Conservation (phyloP, 2,797 vertebrate species). For the Halcyon chelicuti region DNA sequence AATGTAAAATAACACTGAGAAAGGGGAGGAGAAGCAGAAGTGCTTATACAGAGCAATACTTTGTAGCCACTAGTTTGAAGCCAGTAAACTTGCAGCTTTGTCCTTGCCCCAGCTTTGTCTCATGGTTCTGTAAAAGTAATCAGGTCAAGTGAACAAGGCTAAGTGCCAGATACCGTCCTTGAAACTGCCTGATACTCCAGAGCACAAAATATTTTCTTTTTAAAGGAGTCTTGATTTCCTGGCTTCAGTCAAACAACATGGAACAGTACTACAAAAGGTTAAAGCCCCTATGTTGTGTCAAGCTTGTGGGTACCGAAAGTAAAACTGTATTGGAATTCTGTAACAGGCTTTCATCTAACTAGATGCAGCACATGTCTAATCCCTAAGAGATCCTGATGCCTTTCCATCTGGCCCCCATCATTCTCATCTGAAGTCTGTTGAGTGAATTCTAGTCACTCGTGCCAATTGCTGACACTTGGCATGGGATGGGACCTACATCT, state of each 20-base stretch:
- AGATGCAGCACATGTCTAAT: constrained; percentile 2
- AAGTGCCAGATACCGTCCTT: not conserved
- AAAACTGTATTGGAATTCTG: not conserved
- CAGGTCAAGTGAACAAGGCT: not conserved
- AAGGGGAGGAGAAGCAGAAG: not conserved
- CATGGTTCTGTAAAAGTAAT: not conserved
- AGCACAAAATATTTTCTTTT: not conserved
- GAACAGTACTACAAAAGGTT: not conserved
- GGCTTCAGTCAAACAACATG: not conserved
- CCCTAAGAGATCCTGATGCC: not conserved
- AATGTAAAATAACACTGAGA: not conserved
- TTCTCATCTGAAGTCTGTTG: not conserved
- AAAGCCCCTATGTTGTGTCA: not conserved
- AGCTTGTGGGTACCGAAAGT: not conserved
- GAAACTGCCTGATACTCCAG: not conserved
- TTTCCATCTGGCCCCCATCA: not conserved
- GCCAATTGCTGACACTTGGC: not conserved
- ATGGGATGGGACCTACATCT: not conserved
- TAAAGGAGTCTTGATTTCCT: not conserved
- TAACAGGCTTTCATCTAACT: not conserved
- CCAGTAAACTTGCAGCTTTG: not conserved
- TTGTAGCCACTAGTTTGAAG: not conserved
- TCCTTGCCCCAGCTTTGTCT: not conserved
- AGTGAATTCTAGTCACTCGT: not conserved
- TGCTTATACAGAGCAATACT: not conserved